Base-by-base conservation (phyloP, 2,797 vertebrate species). In the Enoplosus armatus region DNA sequence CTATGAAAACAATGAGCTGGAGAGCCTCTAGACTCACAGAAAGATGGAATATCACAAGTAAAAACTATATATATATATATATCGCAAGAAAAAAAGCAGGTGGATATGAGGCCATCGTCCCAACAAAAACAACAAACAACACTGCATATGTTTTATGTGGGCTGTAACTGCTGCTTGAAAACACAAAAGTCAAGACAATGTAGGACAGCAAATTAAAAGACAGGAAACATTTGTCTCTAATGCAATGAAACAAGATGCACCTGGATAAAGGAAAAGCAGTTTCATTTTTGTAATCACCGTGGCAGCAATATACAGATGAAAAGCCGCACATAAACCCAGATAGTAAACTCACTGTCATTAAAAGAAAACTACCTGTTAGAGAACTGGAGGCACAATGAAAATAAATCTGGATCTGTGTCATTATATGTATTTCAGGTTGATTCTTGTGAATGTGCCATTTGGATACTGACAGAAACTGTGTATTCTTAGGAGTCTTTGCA, bases 1-100 rank as follows among this genome's bases (percentile, higher is more conserved):
- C 71, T 90, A 91, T 91, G 89, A 93, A 92, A 94, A 39, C 87
- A 86, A 92, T 37, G 27, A 81, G 78, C 70, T 60, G 84, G 61
- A 84, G 66, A 84, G 75, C 80, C 80, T 80, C 61, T 31, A 48
- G 39, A 82, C 79, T 53, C 80, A 77, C 74, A 81, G 72, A 86
- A 60, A 79, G 65, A 76, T 55, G 31, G 51, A 66, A 56, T 75
- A 69, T 59, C 72, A 77, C 68, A 56, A 82, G 56, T 63, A 71
- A 65, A 85, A 77, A 60, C 51, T 48, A 72, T 70, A 72, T 31
- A 41, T 15, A 16, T 53, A 72, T 66, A 63, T 56, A 67, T 72
- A 72, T 26, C 2, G 60, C 16, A 26, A 61, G 54, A 80, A 67
- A 26, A 61, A 58, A 80, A 67, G 22, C 37, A 58, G 45, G 58